Base-by-base conservation (phyloP, 2,888 invertebrate genomes). In the Orthonevra nobilis region DNA sequence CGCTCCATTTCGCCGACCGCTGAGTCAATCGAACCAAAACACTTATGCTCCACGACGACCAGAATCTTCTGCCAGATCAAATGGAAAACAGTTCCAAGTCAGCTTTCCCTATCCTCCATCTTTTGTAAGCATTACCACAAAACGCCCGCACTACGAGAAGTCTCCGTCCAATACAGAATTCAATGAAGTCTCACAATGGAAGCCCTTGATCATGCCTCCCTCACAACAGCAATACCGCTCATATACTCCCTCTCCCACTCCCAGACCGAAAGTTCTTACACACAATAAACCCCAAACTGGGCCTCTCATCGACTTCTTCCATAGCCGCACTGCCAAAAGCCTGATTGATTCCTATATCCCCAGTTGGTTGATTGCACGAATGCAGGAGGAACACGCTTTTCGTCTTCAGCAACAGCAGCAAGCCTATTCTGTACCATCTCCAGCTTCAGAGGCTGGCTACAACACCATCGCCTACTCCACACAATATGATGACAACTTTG, bases 341-440 rank as follows among this genome's bases (percentile, higher is more conserved):
- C 85, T 92, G 46, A 83, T 92, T 3, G 92, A 92, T 42, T 92
- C 92, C 0, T 92, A 92, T 58, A 90, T 92, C 63, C 92, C 92
- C 38, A 92, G 92, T 28, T 90, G 90, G 83, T 84, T 92, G 64
- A 83, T 88, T 4, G 30, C 84, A 10, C 83, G 84, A 12, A 83
- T 86, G 20, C 83, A 82, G 46, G 72, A 81, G 15, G 46, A 81
- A 3, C 74, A 81, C 7, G 12, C 44, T 0, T 74, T 46, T 44
- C 56, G 32, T 0, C 46, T 85, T 10, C 83, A 86, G 48, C 61
- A 54, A 3, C 77, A 79, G 68, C 70, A 52, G 44, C 58, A 64
- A 2, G 30, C 3, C 58, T 73, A 66, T 26, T 81, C 23, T 81
- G 84, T 19, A 83, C 84, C 3, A 50, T 85, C 81, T 82, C 85